These are phyloP conservation scores for Cephus pygmeus DNA, from an alignment of 2,888 invertebrate genomes.

Conservation along the genomic window DNA sequence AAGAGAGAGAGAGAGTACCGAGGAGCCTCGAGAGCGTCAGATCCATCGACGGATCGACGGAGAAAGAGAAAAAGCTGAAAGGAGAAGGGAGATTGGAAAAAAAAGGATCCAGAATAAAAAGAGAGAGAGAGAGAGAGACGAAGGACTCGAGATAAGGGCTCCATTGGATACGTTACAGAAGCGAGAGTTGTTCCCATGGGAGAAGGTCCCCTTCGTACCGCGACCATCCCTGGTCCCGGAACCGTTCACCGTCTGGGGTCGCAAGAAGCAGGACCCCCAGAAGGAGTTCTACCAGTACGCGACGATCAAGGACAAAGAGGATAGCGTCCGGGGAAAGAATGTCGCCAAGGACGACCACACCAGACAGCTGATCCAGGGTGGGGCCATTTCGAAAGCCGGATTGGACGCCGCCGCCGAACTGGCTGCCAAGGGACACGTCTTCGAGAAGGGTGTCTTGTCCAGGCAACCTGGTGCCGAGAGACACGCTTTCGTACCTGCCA, in stretches of 20 bases:
- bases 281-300: conserved; percentile 62
- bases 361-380: conserved; percentile 59
- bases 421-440: conserved; percentile 60
- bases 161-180: conserved; percentile 72
- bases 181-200: conserved; percentile 83
- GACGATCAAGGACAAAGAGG: conserved; percentile 58
- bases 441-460: conserved; percentile 58
- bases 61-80: conserved; percentile 6
- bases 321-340: conserved; percentile 55
- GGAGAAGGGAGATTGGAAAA: neutral
- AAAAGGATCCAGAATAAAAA: neutral
- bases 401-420: conserved; percentile 59
- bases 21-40: conserved; percentile 12
- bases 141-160: conserved; percentile 5
- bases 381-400: conserved; percentile 58
- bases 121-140: neutral
- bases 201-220: conserved; percentile 88
- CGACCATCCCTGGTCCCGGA: conserved; percentile 86
- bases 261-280: conserved; percentile 67
- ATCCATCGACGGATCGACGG: neutral
- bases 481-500: conserved; percentile 53
- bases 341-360: conserved; percentile 57
- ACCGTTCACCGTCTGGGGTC: conserved; percentile 87
- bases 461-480: conserved; percentile 50
- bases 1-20: conserved; percentile 23